Conservation (phyloP, 30 jellyfish, hydroid and myxozoan species). For the Cassiopea andromeda region DNA sequence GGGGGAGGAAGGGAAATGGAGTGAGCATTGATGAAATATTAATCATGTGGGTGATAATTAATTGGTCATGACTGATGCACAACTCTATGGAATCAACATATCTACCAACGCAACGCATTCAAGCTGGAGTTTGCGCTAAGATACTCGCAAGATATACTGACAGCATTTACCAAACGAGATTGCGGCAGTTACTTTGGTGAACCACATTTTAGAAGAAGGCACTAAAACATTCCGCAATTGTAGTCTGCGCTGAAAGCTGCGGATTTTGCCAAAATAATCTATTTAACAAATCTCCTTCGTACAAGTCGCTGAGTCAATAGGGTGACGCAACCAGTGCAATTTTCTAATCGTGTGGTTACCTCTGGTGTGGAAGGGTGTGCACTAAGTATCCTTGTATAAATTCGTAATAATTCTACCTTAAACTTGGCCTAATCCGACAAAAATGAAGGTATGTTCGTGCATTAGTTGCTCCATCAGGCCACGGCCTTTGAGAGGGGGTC, state of each 20-base stretch:
- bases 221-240: constrained; percentile 15
- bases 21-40: no score
- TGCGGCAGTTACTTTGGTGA: constrained; percentile 2
- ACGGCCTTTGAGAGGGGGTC: not conserved
- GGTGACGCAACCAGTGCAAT: not conserved
- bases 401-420: not conserved
- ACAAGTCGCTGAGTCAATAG: not conserved
- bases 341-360: not conserved
- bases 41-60: no score
- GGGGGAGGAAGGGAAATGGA: no score
- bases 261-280: constrained; percentile 17
- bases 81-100: no score
- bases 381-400: not conserved
- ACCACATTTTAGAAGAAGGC: constrained; percentile 7
- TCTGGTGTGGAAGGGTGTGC: constrained; percentile 2
- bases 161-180: not conserved
- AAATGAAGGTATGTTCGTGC: not conserved
- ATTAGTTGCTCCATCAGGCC: not conserved
- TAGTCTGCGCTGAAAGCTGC: constrained; percentile 21
- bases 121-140: not conserved
- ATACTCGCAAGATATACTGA: not conserved
- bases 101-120: not conserved
- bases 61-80: not conserved
- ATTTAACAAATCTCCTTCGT: not conserved
- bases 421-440: not conserved